phyloP scores from a whole-genome alignment of 2,888 invertebrate species.

The Aphodius granarius region DNA sequence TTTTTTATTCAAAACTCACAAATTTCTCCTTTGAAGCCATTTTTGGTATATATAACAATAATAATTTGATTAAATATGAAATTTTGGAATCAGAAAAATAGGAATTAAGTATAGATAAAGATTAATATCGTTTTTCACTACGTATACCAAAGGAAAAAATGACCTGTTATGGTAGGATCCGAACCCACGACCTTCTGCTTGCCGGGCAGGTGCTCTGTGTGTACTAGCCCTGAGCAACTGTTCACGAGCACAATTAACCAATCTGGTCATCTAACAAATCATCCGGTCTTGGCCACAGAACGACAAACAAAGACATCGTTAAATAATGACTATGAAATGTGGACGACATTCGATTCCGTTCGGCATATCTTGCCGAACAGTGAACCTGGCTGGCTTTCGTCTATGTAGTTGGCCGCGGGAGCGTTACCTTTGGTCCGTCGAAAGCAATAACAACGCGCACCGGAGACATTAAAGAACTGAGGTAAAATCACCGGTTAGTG shows the following conservation, averaged over 20 bases:
- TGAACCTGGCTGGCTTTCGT: constrained; percentile 26
- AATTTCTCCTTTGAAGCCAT: too few species aligned
- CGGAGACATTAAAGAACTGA: constrained; percentile 19
- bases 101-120: too few species aligned
- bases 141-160: too few species aligned
- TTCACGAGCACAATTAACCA: constrained; percentile 18
- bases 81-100: too few species aligned
- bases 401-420: constrained; percentile 2
- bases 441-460: constrained; percentile 20
- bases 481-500: not conserved
- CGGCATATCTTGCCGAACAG: constrained; percentile 35
- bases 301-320: constrained; percentile 15
- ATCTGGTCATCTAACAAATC: constrained; percentile 21
- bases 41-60: too few species aligned
- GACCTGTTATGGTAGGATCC: too few species aligned
- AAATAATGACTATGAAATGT: constrained; percentile 36
- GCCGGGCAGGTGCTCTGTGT: not conserved
- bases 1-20: too few species aligned
- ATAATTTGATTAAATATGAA: too few species aligned
- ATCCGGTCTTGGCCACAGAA: constrained; percentile 21
- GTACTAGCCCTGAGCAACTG: constrained; percentile 6
- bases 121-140: too few species aligned
- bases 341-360: constrained; percentile 35
- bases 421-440: constrained; percentile 13
- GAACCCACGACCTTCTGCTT: too few species aligned